phyloP scores from a whole-genome alignment of 2,888 invertebrate species.

The Griposia aprilina region DNA sequence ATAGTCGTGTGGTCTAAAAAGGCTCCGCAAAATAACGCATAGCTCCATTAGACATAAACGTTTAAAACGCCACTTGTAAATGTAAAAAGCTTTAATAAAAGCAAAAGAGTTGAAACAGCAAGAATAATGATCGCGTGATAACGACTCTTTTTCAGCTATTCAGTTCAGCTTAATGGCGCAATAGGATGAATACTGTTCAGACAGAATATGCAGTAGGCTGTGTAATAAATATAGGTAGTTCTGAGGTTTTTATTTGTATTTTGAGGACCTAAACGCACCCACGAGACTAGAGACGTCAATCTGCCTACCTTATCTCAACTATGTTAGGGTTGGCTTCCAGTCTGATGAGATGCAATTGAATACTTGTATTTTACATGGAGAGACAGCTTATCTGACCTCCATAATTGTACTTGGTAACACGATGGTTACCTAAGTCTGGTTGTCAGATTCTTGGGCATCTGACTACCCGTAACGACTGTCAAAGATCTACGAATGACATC shows the following conservation, averaged over 20 bases:
- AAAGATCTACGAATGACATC: too few species aligned
- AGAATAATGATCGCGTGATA: conserved; percentile 71
- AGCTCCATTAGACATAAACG: conserved; percentile 26
- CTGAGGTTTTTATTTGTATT: background rate
- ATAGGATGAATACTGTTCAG: conserved; percentile 20
- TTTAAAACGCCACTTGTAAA: conserved; percentile 48
- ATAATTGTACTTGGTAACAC: too few species aligned
- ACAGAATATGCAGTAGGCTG: conserved; percentile 16
- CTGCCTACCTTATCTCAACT: too few species aligned
- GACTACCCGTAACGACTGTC: too few species aligned
- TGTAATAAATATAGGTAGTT: background rate
- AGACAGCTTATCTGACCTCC: too few species aligned
- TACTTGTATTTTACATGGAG: too few species aligned
- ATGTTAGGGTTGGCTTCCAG: too few species aligned
- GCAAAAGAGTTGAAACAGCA: conserved; percentile 62
- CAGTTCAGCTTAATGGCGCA: conserved; percentile 38
- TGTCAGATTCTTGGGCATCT: too few species aligned
- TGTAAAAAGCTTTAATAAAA: conserved; percentile 66
- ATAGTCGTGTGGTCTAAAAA: background rate
- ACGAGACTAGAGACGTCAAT: too few species aligned
- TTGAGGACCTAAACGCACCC: background rate
- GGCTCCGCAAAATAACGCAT: background rate
- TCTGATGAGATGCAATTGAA: too few species aligned
- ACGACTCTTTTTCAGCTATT: conserved; percentile 66
- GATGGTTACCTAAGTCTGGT: too few species aligned